These are phyloP conservation scores for Aurelia aurita DNA, from an alignment of 30 jellyfish, hydroid and myxozoan genomes.

Conservation along the genomic window DNA sequence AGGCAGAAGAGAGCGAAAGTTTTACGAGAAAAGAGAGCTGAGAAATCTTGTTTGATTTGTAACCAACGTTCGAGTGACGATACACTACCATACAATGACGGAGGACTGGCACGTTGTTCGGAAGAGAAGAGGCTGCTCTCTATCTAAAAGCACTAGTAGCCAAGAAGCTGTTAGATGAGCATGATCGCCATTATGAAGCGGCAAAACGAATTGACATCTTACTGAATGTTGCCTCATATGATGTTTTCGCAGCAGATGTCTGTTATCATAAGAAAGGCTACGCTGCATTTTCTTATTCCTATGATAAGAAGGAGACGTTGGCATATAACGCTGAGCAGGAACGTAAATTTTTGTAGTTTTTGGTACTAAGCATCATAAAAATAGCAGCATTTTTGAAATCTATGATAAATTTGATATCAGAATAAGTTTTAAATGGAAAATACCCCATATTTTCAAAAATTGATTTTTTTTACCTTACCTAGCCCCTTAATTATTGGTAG, in stretches of 20 bases:
- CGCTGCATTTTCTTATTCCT: background rate
- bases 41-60: slow-evolving; percentile 14
- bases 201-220: slow-evolving; percentile 16
- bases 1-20: too few species aligned
- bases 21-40: background rate
- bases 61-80: background rate
- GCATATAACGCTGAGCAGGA: slow-evolving; percentile 15
- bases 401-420: too few species aligned
- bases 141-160: background rate
- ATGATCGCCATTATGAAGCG: slow-evolving; percentile 2
- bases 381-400: too few species aligned
- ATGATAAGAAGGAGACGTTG: background rate
- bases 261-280: slow-evolving; percentile 32
- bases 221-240: slow-evolving; percentile 3
- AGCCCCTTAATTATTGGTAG: too few species aligned
- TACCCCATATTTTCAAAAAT: too few species aligned
- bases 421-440: too few species aligned
- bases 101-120: slow-evolving; percentile 44
- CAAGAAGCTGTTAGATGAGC: background rate
- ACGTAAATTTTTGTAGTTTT: background rate
- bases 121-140: slow-evolving; percentile 24
- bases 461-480: too few species aligned
- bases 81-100: slow-evolving; percentile 23
- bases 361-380: too few species aligned
- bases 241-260: slow-evolving; percentile 50